Conservation (phyloP, 2,797 vertebrate genomes). For the Pangasius djambal region DNA sequence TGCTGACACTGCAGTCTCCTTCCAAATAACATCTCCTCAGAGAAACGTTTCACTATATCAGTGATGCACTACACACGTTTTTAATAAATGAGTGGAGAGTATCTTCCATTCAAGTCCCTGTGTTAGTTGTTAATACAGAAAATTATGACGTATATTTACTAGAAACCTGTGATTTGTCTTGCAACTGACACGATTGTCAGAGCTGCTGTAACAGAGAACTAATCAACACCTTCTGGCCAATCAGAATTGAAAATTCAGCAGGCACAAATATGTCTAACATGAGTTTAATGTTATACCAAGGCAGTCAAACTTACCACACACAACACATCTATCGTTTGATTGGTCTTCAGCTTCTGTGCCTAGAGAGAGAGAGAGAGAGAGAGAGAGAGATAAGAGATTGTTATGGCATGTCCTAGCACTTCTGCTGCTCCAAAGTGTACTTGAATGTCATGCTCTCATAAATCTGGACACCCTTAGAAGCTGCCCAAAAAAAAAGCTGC, state of each 20-base stretch:
- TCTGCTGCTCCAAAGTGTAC: not conserved
- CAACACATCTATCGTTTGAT: constrained; percentile 78
- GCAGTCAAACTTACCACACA: constrained; percentile 69
- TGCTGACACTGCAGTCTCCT: not conserved
- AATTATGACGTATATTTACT: not conserved
- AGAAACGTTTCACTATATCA: not conserved
- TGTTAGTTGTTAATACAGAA: not conserved
- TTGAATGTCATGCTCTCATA: not conserved
- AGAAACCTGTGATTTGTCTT: not conserved
- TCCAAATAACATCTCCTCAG: not conserved
- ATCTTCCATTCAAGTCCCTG: not conserved
- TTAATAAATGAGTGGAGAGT: not conserved
- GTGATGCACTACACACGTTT: not conserved
- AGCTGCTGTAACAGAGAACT: not conserved
- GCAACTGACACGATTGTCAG: not conserved
- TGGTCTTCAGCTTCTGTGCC: constrained; percentile 91
- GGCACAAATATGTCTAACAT: not conserved
- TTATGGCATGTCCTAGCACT: not conserved
- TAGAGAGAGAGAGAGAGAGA: constrained; percentile 62
- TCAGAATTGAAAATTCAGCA: not conserved
- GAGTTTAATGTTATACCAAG: not conserved
- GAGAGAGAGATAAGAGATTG: constrained; percentile 48
- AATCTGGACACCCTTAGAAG: not conserved
- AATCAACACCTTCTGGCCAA: not conserved
- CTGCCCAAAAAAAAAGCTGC: not conserved